These are phyloP conservation scores for Tiphia femorata DNA, from an alignment of 2,888 invertebrate species.

Conservation along the genomic window DNA sequence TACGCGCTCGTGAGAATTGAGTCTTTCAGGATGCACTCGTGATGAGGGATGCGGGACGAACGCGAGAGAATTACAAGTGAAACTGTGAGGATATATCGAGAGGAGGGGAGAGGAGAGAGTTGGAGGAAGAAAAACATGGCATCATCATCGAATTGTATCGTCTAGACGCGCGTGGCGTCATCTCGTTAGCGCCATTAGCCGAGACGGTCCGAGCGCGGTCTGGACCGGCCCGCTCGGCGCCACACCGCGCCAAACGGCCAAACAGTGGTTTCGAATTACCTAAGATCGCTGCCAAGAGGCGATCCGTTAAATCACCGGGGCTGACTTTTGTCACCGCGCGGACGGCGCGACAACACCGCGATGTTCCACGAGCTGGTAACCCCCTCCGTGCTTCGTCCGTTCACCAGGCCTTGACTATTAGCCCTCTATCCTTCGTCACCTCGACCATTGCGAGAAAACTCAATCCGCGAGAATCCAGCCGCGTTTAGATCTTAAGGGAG, in stretches of 20 bases:
- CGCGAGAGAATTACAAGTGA: too few relatives aligned
- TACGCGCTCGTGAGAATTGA: too few relatives aligned
- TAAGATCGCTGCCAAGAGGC: constrained; percentile 25
- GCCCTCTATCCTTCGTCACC: background rate
- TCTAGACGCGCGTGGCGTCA: constrained; percentile 17
- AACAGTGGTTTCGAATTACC: constrained; percentile 37
- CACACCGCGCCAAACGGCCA: too few relatives aligned
- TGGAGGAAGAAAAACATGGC: background rate
- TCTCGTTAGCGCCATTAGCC: constrained; percentile 29
- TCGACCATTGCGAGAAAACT: background rate
- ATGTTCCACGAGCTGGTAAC: background rate
- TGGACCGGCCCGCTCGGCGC: constrained; percentile 19
- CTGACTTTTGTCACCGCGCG: constrained; percentile 24
- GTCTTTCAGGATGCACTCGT: too few relatives aligned
- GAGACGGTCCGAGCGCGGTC: constrained; percentile 5
- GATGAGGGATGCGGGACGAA: too few relatives aligned
- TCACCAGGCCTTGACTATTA: background rate
- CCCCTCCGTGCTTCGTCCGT: too few relatives aligned
- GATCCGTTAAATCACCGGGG: constrained; percentile 27
- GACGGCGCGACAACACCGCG: background rate
- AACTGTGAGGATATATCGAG: too few relatives aligned
- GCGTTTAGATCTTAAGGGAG: too few relatives aligned
- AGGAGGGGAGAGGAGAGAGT: background rate
- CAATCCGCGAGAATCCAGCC: too few relatives aligned
- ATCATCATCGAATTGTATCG: too few relatives aligned